Conservation (phyloP, 2,888 invertebrate species). For the Incurvaria masculella region DNA sequence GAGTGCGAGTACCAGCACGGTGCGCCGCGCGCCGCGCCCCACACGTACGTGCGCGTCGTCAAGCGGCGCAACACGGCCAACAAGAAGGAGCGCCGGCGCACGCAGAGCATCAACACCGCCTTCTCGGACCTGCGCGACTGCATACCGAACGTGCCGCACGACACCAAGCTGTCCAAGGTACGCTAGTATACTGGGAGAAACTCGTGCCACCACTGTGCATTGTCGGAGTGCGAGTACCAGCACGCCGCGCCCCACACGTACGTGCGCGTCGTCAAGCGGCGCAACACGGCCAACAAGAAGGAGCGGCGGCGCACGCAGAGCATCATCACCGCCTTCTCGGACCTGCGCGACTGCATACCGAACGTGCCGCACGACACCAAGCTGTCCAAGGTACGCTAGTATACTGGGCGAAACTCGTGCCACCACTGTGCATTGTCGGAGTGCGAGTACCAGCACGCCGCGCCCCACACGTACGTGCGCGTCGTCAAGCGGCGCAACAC, state of each 20-base stretch:
- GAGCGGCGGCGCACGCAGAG: constrained; percentile 70
- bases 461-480: constrained; percentile 13
- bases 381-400: constrained; percentile 86
- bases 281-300: constrained; percentile 81
- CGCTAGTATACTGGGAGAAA: constrained; percentile 32
- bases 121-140: constrained; percentile 90
- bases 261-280: constrained; percentile 1
- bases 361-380: constrained; percentile 96
- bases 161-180: constrained; percentile 94
- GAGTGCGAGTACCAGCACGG: constrained; percentile 39
- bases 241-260: not conserved
- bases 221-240: constrained; percentile 34
- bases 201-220: constrained; percentile 46
- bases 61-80: constrained; percentile 65
- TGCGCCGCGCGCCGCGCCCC: constrained; percentile 15
- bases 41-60: not conserved
- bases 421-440: constrained; percentile 25
- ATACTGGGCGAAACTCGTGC: constrained; percentile 32
- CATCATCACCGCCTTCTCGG: constrained; percentile 93
- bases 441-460: constrained; percentile 37
- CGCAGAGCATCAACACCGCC: constrained; percentile 87
- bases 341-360: constrained; percentile 90
- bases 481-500: not conserved
- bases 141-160: constrained; percentile 94
- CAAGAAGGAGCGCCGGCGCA: constrained; percentile 71